These are phyloP conservation scores for Lamellibrachia luymesi DNA, from an alignment of 1,140 invertebrate species.

Conservation along the genomic window DNA sequence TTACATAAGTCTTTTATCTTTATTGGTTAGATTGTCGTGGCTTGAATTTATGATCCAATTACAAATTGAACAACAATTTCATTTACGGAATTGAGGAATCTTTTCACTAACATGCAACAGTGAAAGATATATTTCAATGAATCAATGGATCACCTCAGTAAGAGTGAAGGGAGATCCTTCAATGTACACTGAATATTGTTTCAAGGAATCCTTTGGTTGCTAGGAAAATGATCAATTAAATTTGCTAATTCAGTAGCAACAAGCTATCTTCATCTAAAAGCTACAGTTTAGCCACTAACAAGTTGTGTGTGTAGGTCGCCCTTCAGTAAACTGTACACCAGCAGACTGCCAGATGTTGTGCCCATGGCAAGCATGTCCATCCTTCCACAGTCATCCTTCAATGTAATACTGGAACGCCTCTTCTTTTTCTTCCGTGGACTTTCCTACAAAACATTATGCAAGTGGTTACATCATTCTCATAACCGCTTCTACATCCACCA, in stretches of 20 bases:
- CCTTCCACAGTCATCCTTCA: conserved; percentile 12
- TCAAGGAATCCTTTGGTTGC: neutral
- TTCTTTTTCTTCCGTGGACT: conserved; percentile 50
- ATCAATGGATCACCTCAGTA: no score
- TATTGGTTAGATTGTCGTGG: no score
- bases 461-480: no score
- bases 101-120: no score
- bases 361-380: conserved; percentile 64
- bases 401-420: conserved; percentile 39
- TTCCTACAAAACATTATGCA: neutral
- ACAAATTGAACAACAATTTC: no score
- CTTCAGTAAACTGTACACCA: conserved; percentile 68
- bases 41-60: no score
- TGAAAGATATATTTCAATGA: no score
- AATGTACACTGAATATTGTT: neutral
- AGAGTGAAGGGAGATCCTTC: neutral
- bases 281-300: conserved; percentile 30
- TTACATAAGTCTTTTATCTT: no score
- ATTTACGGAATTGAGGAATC: no score
- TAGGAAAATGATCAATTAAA: neutral
- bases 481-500: no score
- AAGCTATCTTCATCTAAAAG: neutral
- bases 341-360: conserved; percentile 65
- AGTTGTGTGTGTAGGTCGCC: conserved; percentile 62
- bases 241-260: neutral